Conservation (phyloP, 1,140 invertebrate genomes). For the Trichonephila clavipes region DNA sequence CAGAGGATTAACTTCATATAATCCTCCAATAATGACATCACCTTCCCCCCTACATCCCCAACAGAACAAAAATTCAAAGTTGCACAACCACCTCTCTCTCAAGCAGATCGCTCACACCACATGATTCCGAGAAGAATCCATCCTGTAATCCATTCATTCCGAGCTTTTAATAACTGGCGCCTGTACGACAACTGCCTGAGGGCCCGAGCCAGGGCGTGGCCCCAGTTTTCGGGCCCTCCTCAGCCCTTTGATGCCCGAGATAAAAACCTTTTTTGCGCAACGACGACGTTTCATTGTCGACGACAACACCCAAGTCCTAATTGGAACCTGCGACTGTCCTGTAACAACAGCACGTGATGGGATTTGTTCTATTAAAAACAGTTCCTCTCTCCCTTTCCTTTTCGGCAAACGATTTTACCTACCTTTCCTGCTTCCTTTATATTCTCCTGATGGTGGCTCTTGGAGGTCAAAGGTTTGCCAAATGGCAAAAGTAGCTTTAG, state of each 20-base stretch:
- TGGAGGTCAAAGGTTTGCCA: background rate
- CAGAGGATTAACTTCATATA: no score
- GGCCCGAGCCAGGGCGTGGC: background rate
- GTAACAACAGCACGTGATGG: background rate
- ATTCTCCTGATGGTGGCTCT: background rate
- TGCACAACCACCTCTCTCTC: background rate
- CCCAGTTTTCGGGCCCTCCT: slow-evolving; percentile 3
- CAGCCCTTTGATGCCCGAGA: slow-evolving; percentile 17
- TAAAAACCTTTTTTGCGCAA: background rate
- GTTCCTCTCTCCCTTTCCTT: background rate
- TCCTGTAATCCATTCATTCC: slow-evolving; percentile 6
- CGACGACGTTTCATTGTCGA: slow-evolving; percentile 28
- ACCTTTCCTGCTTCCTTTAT: background rate
- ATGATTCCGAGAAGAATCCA: background rate
- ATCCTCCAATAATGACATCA: no score
- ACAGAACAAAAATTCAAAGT: no score
- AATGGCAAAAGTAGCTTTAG: background rate
- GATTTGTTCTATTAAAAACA: background rate
- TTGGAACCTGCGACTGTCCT: slow-evolving; percentile 4
- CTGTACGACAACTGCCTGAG: slow-evolving; percentile 11
- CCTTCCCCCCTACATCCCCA: no score
- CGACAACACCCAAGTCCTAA: slow-evolving; percentile 33
- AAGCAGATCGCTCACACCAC: background rate
- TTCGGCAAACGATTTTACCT: background rate
- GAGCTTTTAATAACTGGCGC: slow-evolving; percentile 12